Evolutionary conservation across 1,140 invertebrate genomes (phyloP).

Genomic region (Drosophila lini): DNA sequence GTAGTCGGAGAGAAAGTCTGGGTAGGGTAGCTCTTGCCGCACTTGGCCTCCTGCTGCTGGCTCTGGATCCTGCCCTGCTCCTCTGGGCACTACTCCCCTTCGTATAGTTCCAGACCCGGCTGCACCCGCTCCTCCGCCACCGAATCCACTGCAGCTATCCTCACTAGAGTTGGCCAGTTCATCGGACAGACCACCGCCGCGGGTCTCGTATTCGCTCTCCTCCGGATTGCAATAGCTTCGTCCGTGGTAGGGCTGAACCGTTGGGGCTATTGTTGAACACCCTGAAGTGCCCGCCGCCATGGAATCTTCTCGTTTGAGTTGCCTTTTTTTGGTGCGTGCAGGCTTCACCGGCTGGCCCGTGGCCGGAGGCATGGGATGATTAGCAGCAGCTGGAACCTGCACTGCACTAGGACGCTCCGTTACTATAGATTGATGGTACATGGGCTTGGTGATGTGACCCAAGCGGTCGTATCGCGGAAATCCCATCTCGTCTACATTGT

Average conservation of each 20-base stretch:
- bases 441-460: constrained; percentile 85
- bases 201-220: constrained; percentile 76
- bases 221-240: constrained; percentile 78
- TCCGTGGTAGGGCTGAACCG: constrained; percentile 66
- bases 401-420: constrained; percentile 25
- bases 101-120: constrained; percentile 65
- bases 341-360: constrained; percentile 80
- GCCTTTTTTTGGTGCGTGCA: constrained; percentile 79
- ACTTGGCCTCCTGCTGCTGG: constrained; percentile 4
- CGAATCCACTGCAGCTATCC: constrained; percentile 69
- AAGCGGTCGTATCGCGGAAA: constrained; percentile 87
- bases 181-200: constrained; percentile 74
- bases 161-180: constrained; percentile 82
- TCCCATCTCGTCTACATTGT: constrained; percentile 87
- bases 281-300: constrained; percentile 45
- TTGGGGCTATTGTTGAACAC: neutral
- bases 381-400: constrained; percentile 57
- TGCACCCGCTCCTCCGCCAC: constrained; percentile 29
- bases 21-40: constrained; percentile 72
- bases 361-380: constrained; percentile 78
- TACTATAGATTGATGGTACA: constrained; percentile 68
- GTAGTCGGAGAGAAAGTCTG: constrained; percentile 83
- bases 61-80: constrained; percentile 1
- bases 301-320: constrained; percentile 80
- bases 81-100: constrained; percentile 33